A percentile compares a stretch with the other conserved stretches of the same genome.
These are phyloP conservation scores for Lepidothrix coronata DNA, from an alignment of 2,113 vertebrate species.

Conservation along the genomic window DNA sequence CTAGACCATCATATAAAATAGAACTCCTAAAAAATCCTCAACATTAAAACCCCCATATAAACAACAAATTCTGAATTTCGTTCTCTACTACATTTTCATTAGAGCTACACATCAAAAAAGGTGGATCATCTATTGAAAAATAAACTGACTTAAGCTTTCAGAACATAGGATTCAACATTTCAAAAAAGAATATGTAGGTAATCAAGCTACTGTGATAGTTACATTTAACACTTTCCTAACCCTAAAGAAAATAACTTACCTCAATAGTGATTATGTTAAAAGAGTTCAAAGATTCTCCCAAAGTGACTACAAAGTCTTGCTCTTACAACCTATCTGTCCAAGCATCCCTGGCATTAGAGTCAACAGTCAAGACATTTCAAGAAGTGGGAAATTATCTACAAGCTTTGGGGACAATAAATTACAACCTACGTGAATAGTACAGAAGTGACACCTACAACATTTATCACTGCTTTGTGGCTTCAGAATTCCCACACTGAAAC, in stretches of 20 bases:
- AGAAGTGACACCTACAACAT: neutral
- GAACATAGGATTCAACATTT: neutral
- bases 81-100: neutral
- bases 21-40: neutral
- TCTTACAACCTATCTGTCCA: neutral
- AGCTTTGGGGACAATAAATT: neutral
- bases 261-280: neutral
- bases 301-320: neutral
- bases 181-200: neutral
- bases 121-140: neutral
- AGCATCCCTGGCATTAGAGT: neutral
- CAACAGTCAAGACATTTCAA: neutral
- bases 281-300: neutral
- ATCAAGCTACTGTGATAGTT: neutral
- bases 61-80: neutral
- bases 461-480: neutral
- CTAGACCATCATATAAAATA: neutral
- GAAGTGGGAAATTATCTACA: neutral
- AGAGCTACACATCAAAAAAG: neutral
- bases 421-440: neutral
- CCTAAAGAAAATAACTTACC: neutral
- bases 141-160: neutral
- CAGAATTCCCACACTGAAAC: neutral
- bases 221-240: neutral
- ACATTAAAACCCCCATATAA: neutral